These are phyloP conservation scores for Loris lydekkerianus DNA, from an alignment of 2,797 vertebrate genomes.

Conservation along the genomic window DNA sequence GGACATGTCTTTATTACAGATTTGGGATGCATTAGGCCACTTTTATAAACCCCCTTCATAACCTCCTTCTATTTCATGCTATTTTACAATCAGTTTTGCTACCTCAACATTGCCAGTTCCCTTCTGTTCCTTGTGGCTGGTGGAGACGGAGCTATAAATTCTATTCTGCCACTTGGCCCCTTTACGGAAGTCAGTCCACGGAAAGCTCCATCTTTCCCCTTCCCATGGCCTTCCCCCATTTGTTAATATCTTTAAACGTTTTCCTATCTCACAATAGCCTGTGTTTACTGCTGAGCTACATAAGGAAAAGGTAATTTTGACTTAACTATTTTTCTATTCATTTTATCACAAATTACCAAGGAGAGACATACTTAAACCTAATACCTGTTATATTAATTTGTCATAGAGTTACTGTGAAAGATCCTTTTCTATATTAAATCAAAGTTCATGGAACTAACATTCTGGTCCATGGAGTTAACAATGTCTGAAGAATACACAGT, in stretches of 20 bases:
- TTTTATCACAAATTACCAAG: conserved; percentile 9
- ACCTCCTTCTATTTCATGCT: neutral
- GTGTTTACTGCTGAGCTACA: neutral
- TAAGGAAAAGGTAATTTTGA: conserved; percentile 14
- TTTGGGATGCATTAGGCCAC: neutral
- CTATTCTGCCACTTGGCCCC: neutral
- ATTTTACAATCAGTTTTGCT: neutral
- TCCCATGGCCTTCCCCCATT: neutral
- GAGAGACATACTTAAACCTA: neutral
- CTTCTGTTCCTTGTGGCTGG: neutral
- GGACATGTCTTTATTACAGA: neutral
- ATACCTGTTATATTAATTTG: neutral
- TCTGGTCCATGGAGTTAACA: neutral
- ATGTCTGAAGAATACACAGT: neutral
- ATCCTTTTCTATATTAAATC: neutral
- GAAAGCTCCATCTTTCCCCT: neutral
- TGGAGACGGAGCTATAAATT: neutral
- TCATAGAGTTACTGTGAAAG: neutral
- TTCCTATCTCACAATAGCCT: neutral
- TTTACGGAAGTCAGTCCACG: neutral
- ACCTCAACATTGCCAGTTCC: neutral
- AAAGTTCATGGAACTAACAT: conserved; percentile 8
- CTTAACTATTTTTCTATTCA: neutral
- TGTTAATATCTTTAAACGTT: neutral
- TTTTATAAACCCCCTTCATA: neutral